Conservation (phyloP, 2,888 invertebrate species). For the Iselma pallidipennis region DNA sequence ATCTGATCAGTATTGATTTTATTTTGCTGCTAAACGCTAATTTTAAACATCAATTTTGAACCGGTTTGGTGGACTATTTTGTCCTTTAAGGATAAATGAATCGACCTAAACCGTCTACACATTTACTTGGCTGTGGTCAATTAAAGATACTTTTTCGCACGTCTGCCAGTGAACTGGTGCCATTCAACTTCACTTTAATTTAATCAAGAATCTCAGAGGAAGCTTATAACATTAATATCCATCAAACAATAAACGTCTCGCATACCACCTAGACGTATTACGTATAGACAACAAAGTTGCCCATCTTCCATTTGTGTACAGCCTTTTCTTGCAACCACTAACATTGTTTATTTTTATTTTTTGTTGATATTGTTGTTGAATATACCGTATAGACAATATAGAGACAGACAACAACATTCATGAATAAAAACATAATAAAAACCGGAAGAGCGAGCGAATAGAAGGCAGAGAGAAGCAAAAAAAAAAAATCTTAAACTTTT, state of each 20-base stretch:
- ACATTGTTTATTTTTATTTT: slow-evolving; percentile 24
- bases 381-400: neutral
- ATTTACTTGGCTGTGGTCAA: no score
- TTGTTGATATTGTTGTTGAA: neutral
- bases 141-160: no score
- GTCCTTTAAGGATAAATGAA: no score
- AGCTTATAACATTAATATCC: slow-evolving; percentile 16
- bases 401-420: slow-evolving; percentile 42
- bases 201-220: slow-evolving; percentile 11
- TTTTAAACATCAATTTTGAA: no score
- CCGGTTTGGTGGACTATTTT: no score
- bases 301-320: slow-evolving; percentile 38
- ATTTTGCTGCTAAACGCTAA: no score
- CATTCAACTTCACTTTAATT: no score
- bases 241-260: slow-evolving; percentile 7
- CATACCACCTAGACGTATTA: neutral
- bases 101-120: no score
- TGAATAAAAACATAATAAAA: slow-evolving; percentile 50
- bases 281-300: slow-evolving; percentile 6
- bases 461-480: no score
- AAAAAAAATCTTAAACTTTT: slow-evolving; percentile 44
- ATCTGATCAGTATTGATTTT: no score
- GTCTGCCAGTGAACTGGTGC: no score
- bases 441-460: slow-evolving; percentile 32
- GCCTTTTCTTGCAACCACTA: slow-evolving; percentile 38